These are phyloP conservation scores for Uria aalge DNA, from an alignment of 2,113 vertebrate species.

Conservation along the genomic window DNA sequence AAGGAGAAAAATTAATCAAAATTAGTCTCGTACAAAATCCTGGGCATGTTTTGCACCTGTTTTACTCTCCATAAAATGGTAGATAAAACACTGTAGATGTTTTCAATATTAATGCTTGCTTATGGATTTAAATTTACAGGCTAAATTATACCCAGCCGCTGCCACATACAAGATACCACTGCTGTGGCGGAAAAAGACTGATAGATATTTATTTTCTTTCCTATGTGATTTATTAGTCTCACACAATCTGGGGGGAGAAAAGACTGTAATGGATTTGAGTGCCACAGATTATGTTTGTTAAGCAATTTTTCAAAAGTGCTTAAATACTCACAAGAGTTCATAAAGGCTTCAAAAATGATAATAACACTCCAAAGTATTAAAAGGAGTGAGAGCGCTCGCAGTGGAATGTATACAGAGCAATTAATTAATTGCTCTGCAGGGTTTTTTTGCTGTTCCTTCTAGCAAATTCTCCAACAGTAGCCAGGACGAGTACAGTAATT, in stretches of 20 bases:
- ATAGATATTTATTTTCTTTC: not conserved
- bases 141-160: not conserved
- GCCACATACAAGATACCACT: not conserved
- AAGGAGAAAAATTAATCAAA: not conserved
- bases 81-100: not conserved
- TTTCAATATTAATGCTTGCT: not conserved
- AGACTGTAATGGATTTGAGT: not conserved
- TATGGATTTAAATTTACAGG: not conserved
- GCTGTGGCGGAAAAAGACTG: not conserved
- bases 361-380: not conserved
- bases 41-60: not conserved
- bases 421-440: not conserved
- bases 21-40: not conserved
- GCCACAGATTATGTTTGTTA: not conserved
- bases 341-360: slow-evolving; percentile 2
- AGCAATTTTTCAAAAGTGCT: not conserved
- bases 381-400: not conserved
- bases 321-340: not conserved
- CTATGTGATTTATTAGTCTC: not conserved
- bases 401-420: not conserved
- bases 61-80: not conserved
- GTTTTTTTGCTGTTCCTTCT: not conserved
- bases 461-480: not conserved
- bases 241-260: not conserved
- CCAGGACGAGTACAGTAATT: not conserved